A percentile compares a stretch with the other conserved stretches of the same genome.
Conservation (phyloP, 2,888 invertebrate species). For the Diogma glabrata region DNA sequence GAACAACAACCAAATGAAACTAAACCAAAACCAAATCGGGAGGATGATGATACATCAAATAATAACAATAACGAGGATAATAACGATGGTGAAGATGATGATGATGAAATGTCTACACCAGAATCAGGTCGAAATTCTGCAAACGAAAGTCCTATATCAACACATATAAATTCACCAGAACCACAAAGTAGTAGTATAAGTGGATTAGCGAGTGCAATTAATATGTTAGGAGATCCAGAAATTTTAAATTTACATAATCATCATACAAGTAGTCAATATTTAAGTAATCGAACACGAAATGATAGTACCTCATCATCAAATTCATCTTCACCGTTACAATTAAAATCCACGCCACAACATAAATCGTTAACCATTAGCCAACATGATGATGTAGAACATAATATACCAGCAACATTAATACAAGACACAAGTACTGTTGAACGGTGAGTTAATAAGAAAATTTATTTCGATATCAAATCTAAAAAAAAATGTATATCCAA, state of each 20-base stretch:
- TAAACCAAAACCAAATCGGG: slow-evolving; percentile 1
- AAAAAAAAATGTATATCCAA: too few relatives aligned
- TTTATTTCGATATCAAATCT: too few relatives aligned
- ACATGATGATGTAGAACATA: slow-evolving; percentile 43
- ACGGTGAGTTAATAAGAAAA: slow-evolving; percentile 35
- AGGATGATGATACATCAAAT: slow-evolving; percentile 5
- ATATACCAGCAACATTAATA: slow-evolving; percentile 43
- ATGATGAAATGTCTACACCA: neutral
- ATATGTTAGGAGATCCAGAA: slow-evolving; percentile 6
- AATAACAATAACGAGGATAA: slow-evolving; percentile 1
- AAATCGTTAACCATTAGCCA: slow-evolving; percentile 16
- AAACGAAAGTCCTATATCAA: slow-evolving; percentile 3
- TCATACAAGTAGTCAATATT: slow-evolving; percentile 7
- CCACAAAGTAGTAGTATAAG: too few relatives aligned
- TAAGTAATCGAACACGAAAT: slow-evolving; percentile 12
- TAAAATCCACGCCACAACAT: slow-evolving; percentile 15
- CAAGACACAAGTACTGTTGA: slow-evolving; percentile 38
- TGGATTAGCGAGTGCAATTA: slow-evolving; percentile 1
- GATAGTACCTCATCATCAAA: slow-evolving; percentile 9
- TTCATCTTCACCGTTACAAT: slow-evolving; percentile 10
- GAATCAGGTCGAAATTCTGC: neutral
- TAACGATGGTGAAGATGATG: slow-evolving; percentile 2
- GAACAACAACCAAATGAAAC: slow-evolving; percentile 4
- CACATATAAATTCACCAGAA: neutral
- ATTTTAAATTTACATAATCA: slow-evolving; percentile 7